Base-by-base conservation (phyloP, 2,113 vertebrate species). In the Cromileptes altivelis region DNA sequence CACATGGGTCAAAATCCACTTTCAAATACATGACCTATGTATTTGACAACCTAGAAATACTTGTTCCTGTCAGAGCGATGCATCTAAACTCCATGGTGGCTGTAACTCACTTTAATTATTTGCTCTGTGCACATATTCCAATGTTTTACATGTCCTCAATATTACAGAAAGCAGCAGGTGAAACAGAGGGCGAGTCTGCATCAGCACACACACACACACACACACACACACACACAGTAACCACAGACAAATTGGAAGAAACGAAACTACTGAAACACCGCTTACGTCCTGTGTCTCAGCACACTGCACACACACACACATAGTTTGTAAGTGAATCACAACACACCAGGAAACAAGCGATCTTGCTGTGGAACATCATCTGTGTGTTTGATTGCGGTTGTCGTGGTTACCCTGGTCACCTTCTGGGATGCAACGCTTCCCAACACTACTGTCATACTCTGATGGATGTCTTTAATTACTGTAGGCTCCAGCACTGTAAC, bases 401-500 rank as follows among this genome's bases (percentile, higher is more conserved):
- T 61, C 30, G 50, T 61, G 79, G 71, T 67, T 52, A 82, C 77
- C n/a, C 13, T 11, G 58, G 30, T 80, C 49, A 19, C n/a, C 0
- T 57, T 73, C 27, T 11, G 13, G 21, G 49, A 63, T 56, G 68
- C 70, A 67, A 2, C 4, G 25, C 45, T 90, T 82, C 67, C 45
- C 12, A 23, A 27, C 56, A 73, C 53, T 4, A 6, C 67, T 80
- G 72, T 88, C 86, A 89, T 60, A 78, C 78, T 64, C 68, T 89
- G 89, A 91, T 84, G 64, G 67, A 90, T 92, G 82, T 75, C 30
- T 86, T 90, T 83, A 87, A 87, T 92, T 58, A 88, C 53, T 55
- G 72, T 17, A 3, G 4, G 55, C n/a, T 73, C 23, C 57, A 45
- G n/a, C n/a, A 40, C 70, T 65, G 77, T 14, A 57, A 87, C 65